Evolutionary conservation across 2,113 vertebrate species (phyloP).

Genomic region (Lamprotornis superbus): DNA sequence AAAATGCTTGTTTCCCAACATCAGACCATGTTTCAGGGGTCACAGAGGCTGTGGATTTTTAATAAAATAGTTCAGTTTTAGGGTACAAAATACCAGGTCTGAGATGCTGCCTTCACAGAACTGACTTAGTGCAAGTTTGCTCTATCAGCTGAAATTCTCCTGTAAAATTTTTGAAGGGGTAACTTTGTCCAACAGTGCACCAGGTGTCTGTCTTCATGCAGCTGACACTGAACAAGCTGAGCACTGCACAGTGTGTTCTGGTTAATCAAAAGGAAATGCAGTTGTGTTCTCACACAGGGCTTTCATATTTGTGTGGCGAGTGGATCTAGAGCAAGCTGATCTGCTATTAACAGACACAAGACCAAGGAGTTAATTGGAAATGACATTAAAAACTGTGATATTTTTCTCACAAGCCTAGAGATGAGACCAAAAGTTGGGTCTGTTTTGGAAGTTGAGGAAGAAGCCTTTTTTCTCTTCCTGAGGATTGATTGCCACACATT

Average conservation of each 20-base stretch:
- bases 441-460: background rate
- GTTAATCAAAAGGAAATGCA: background rate
- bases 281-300: background rate
- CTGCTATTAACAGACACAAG: background rate
- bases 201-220: background rate
- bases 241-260: background rate
- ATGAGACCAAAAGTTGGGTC: background rate
- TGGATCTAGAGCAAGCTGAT: background rate
- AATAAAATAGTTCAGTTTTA: background rate
- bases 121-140: background rate
- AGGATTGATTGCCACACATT: rapidly evolving
- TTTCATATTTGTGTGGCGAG: rapidly evolving
- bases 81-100: background rate
- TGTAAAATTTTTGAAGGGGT: background rate
- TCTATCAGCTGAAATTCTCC: background rate
- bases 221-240: background rate
- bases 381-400: background rate
- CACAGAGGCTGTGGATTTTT: rapidly evolving
- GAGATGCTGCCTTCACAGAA: background rate
- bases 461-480: background rate
- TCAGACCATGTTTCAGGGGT: background rate
- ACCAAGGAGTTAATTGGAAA: background rate
- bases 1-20: background rate
- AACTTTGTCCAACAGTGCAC: background rate
- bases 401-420: background rate